Evolutionary conservation across 2,888 invertebrate genomes (phyloP).

Genomic region (Beris chalybata): DNA sequence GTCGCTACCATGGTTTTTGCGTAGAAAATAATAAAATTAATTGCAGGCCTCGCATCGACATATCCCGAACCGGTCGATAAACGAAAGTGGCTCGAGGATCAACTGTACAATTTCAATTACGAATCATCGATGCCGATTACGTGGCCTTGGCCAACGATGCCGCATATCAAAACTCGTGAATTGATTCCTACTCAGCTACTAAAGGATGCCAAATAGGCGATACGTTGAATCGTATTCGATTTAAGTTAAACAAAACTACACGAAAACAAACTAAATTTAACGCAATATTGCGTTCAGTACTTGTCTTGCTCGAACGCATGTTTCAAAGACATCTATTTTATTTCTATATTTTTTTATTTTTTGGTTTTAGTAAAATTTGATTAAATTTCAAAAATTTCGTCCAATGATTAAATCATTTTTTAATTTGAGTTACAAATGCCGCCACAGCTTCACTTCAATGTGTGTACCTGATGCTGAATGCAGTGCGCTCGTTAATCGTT

Average conservation of each 20-base stretch:
- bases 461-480: no score
- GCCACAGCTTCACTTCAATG: no score
- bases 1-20: neutral
- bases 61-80: conserved; percentile 85
- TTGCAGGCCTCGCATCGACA: conserved; percentile 74
- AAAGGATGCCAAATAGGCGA: conserved; percentile 22
- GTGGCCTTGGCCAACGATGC: conserved; percentile 64
- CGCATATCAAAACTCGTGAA: conserved; percentile 52
- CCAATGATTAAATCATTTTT: no score
- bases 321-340: no score
- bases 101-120: conserved; percentile 79
- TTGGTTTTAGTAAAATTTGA: no score
- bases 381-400: no score
- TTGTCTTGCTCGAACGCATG: no score
- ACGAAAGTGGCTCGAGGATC: conserved; percentile 68
- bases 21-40: conserved; percentile 7
- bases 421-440: no score
- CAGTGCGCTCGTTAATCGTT: no score
- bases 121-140: conserved; percentile 73
- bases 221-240: neutral
- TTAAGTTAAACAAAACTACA: neutral
- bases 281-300: no score
- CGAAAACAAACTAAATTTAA: no score
- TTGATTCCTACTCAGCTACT: conserved; percentile 50
- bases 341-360: no score